Evolutionary conservation across 2,888 invertebrate species (phyloP), one percentile per base, ranked within the genome.

Genomic region (Drosophila rellima): DNA sequence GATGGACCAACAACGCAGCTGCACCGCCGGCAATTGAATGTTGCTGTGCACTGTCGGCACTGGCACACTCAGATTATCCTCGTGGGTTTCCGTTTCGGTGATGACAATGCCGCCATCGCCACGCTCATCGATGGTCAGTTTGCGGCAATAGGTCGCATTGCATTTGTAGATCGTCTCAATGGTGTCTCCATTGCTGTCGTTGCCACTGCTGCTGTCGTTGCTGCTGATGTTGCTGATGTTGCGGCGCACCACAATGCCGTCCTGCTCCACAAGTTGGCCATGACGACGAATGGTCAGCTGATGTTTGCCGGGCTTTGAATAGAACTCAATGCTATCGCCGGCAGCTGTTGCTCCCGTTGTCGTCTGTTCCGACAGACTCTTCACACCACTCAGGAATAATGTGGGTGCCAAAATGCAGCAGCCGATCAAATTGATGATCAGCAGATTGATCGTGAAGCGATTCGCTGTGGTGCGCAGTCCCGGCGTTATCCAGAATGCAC

Each of bases 401-500:
- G 92, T 92, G 35, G 92, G 93, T 13, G 91, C 91, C 65, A 93
- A 75, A 47, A 92, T 91, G 64, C 91, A 80, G 85, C 92, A 93
- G 40, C 92, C 92, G 47, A 91, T 89, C 51, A 93, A 74, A 75
- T 93, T 93, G 67, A 92, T 92, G 73, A 92, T 89, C 52, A 93
- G 80, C 66, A 93, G 78, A 82, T 93, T 93, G 67, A 93, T 93
- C 70, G 93, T 93, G 70, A 93, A 93, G 13, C 93, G 93, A 82
- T 93, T 93, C 55, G 93, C 92, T 66, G 92, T 93, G 71, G 93
- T 93, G 78, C 93, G 92, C 71, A 93, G 81, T 70, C 91, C 91
- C 56, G 93, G 93, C 72, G 93, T 93, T 80, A 92, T 91, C 93
- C 93, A 93, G 74, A 93, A 93, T 66, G 93, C 93, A 79, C 92